Evolutionary conservation across 35 echinoderm and acorn worm species (phyloP).

Genomic region (Chiridota heheva): DNA sequence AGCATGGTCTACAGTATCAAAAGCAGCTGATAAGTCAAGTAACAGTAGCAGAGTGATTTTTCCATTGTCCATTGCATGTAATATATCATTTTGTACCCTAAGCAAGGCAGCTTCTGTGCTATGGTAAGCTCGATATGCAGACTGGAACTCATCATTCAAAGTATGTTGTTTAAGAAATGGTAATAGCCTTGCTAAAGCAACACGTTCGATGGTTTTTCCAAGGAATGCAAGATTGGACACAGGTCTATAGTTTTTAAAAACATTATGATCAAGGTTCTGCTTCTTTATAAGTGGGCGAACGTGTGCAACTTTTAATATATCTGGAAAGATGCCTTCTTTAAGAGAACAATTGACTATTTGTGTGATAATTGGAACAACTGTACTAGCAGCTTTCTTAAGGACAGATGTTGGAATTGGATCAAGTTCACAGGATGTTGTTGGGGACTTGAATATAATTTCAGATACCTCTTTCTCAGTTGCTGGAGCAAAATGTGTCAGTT

Average conservation of each 20-base stretch:
- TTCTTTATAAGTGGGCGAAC: slow-evolving; percentile 60
- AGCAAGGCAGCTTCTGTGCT: too few relatives aligned
- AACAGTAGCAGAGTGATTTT: too few relatives aligned
- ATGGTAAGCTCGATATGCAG: too few relatives aligned
- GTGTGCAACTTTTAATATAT: slow-evolving; percentile 40
- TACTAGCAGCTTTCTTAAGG: slow-evolving; percentile 51
- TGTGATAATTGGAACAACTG: slow-evolving; percentile 46
- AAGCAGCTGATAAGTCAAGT: too few relatives aligned
- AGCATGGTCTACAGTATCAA: too few relatives aligned
- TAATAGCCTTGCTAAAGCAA: slow-evolving; percentile 28
- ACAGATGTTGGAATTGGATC: slow-evolving; percentile 44
- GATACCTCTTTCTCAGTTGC: slow-evolving; percentile 30
- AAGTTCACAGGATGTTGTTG: slow-evolving; percentile 11
- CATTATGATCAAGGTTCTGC: slow-evolving; percentile 25
- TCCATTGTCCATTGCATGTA: too few relatives aligned
- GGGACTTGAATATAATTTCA: slow-evolving; percentile 47
- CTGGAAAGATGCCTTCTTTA: slow-evolving; percentile 23
- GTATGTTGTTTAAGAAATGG: slow-evolving; percentile 24
- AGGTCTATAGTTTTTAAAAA: slow-evolving; percentile 54
- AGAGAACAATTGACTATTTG: slow-evolving; percentile 66
- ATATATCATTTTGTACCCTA: too few relatives aligned
- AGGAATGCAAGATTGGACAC: slow-evolving; percentile 56
- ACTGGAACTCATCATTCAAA: too few relatives aligned
- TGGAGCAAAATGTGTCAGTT: slow-evolving; percentile 25
- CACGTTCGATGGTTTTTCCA: slow-evolving; percentile 42